Conservation (phyloP, 2,888 invertebrate species). For the Lycaena phlaeas region DNA sequence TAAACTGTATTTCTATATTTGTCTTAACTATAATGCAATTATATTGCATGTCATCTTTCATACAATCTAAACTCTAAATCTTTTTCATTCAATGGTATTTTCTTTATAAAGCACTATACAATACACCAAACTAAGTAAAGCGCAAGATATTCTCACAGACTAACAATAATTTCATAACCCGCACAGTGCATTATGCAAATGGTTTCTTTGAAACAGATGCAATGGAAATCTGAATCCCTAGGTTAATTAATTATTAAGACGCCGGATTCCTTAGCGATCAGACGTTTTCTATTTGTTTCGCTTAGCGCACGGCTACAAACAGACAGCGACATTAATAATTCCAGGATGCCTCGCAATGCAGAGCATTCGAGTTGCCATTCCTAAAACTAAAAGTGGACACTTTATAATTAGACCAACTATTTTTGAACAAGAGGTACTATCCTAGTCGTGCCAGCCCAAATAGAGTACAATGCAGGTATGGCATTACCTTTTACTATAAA, state of each 20-base stretch:
- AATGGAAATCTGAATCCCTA: conserved; percentile 2
- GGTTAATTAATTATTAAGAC: conserved; percentile 10
- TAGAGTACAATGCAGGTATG: no score
- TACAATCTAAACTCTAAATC: no score
- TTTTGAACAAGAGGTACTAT: no score
- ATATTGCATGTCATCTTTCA: no score
- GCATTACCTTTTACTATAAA: no score
- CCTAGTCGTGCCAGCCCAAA: no score
- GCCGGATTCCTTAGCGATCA: conserved; percentile 7
- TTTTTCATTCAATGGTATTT: no score
- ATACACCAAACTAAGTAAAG: no score
- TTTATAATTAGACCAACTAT: conserved; percentile 6
- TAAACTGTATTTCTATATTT: no score
- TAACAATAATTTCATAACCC: background rate
- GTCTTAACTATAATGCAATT: no score
- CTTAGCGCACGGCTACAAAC: background rate
- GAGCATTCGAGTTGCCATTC: background rate
- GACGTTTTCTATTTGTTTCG: background rate
- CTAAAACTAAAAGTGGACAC: conserved; percentile 1
- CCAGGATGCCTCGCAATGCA: background rate
- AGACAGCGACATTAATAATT: conserved; percentile 13
- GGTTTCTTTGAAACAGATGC: conserved; percentile 3
- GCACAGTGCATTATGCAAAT: background rate
- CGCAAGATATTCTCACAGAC: no score
- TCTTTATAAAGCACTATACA: no score